Conservation (phyloP, 2,113 vertebrate genomes). For the Anguilla rostrata region DNA sequence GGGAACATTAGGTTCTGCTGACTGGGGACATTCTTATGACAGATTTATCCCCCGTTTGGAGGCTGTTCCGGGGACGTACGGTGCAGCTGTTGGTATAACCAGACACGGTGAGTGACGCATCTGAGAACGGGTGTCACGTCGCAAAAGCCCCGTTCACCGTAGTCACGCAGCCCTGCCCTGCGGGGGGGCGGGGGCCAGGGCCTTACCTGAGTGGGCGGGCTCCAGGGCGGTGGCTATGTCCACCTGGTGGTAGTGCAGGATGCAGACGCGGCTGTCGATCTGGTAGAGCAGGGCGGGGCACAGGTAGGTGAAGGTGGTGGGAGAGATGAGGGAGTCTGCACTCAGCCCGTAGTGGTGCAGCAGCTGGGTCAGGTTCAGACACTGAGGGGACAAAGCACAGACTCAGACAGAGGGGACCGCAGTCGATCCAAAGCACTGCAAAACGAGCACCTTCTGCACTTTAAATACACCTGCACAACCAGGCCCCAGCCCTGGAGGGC, state of each 20-base stretch:
- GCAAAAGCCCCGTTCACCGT: too few relatives aligned
- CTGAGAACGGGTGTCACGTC: too few relatives aligned
- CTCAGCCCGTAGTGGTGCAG: constrained; percentile 82
- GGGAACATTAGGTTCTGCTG: not conserved
- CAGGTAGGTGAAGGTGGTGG: constrained; percentile 82
- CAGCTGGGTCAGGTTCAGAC: constrained; percentile 90
- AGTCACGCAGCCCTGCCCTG: too few relatives aligned
- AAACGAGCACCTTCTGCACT: not conserved
- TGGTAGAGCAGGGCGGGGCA: constrained; percentile 96
- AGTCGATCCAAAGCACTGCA: not conserved
- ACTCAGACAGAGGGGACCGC: not conserved
- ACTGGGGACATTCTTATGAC: not conserved
- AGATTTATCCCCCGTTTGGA: too few relatives aligned
- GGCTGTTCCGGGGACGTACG: too few relatives aligned
- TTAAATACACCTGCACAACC: not conserved
- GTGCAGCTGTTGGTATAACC: too few relatives aligned
- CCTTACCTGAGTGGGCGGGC: constrained; percentile 75
- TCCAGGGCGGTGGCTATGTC: constrained; percentile 71
- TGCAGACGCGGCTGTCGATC: constrained; percentile 91
- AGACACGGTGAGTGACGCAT: too few relatives aligned
- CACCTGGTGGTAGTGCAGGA: constrained; percentile 83
- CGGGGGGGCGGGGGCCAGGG: constrained; percentile 12
- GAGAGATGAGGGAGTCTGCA: constrained; percentile 79
- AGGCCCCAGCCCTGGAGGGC: not conserved
- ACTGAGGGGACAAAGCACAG: constrained; percentile 71